Evolutionary conservation across 2,797 vertebrate species (phyloP).

Genomic region (Cynopterus sphinx): DNA sequence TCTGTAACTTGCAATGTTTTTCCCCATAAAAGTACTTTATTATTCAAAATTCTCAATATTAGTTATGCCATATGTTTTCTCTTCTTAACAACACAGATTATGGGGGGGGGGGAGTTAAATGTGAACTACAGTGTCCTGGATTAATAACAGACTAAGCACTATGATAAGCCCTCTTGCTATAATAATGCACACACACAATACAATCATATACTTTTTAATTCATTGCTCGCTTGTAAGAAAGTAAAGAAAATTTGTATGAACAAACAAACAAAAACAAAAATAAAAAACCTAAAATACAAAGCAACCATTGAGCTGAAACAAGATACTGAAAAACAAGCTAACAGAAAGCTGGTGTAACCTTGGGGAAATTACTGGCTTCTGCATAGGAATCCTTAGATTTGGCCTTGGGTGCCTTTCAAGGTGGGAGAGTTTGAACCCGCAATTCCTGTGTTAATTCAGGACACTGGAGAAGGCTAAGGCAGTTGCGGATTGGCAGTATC

Average conservation of each 20-base stretch:
- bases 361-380: neutral
- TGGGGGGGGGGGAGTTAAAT: neutral
- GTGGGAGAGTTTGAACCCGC: neutral
- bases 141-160: neutral
- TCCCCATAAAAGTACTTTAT: neutral
- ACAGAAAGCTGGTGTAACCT: neutral
- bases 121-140: neutral
- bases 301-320: neutral
- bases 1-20: neutral
- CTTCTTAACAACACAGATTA: neutral
- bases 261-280: neutral
- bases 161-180: neutral
- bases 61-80: neutral
- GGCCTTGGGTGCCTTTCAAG: neutral
- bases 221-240: neutral
- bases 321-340: neutral
- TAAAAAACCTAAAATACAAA: neutral
- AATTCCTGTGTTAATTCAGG: neutral
- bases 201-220: neutral
- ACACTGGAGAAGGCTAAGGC: neutral
- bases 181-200: neutral
- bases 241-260: neutral
- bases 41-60: slow-evolving; percentile 1
- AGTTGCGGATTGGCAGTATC: neutral
- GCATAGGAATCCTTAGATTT: neutral